Conservation (phyloP, 1,140 invertebrate genomes). For the Euschistus heros region DNA sequence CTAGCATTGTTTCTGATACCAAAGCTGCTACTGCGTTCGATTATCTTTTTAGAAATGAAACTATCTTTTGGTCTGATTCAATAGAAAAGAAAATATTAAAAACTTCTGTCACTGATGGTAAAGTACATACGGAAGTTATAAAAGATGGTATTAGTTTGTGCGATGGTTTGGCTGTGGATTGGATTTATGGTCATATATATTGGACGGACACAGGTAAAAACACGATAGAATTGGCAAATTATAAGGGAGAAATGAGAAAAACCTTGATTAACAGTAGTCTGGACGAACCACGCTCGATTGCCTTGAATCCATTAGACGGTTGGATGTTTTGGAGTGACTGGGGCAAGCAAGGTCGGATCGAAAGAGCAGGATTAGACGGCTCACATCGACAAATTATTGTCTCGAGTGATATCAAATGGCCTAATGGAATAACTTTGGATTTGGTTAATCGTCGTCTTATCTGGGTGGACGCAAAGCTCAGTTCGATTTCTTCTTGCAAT, state of each 20-base stretch:
- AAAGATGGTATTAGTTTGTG: constrained; percentile 65
- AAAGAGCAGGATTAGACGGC: constrained; percentile 90
- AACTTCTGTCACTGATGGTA: constrained; percentile 82
- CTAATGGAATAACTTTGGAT: constrained; percentile 87
- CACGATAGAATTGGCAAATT: constrained; percentile 77
- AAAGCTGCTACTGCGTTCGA: constrained; percentile 83
- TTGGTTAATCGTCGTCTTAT: constrained; percentile 72
- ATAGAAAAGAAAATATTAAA: constrained; percentile 47
- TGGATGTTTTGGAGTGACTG: constrained; percentile 98
- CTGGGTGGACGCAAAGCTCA: constrained; percentile 93
- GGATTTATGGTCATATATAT: constrained; percentile 80
- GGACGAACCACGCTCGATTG: constrained; percentile 90
- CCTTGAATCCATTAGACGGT: constrained; percentile 84
- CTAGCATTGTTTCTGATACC: constrained; percentile 65
- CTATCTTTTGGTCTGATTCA: constrained; percentile 80
- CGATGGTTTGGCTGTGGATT: constrained; percentile 70
- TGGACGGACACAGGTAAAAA: constrained; percentile 91
- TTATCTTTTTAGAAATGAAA: constrained; percentile 65
- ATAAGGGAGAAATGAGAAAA: constrained; percentile 80
- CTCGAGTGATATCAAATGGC: constrained; percentile 84
- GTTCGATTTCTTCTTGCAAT: constrained; percentile 73
- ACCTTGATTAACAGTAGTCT: constrained; percentile 70
- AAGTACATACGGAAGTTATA: constrained; percentile 68
- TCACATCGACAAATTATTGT: constrained; percentile 77
- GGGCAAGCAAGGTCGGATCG: constrained; percentile 81